Conservation (phyloP, 64 coral and sea anemone genomes). For the Actinia equina region DNA sequence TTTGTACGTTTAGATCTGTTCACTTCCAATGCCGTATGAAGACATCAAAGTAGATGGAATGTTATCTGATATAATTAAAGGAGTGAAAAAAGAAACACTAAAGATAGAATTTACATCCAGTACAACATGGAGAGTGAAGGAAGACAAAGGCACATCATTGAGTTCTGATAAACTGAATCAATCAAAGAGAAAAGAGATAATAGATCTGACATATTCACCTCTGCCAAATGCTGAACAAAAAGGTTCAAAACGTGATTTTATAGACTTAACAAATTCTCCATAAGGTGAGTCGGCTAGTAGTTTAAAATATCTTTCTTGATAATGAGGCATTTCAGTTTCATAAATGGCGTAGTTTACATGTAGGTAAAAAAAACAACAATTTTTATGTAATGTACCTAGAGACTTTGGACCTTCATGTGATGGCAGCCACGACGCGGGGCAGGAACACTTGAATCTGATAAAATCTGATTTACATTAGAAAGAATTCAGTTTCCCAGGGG, state of each 20-base stretch:
- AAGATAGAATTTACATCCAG: constrained; percentile 14
- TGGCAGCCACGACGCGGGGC: too few species aligned
- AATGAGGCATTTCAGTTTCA: too few species aligned
- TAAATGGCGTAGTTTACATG: too few species aligned
- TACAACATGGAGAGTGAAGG: neutral
- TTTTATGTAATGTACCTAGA: too few species aligned
- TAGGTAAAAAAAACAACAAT: too few species aligned
- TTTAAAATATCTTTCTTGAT: too few species aligned
- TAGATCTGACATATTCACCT: constrained; percentile 2
- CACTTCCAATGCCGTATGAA: neutral
- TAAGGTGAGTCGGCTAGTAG: neutral
- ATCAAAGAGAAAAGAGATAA: neutral
- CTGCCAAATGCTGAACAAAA: neutral
- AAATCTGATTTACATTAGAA: too few species aligned
- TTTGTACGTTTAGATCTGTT: neutral
- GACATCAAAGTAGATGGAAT: neutral
- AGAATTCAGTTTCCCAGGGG: too few species aligned
- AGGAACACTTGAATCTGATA: too few species aligned
- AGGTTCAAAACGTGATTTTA: neutral
- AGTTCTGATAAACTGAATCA: neutral
- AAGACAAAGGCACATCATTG: neutral
- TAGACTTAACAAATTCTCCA: neutral
- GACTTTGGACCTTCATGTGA: too few species aligned
- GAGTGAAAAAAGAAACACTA: neutral
- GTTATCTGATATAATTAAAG: neutral